Percentiles rank a stretch among this genome's conserved stretches.
These are phyloP conservation scores for Prunella himalayana DNA, from an alignment of 2,113 vertebrate genomes.

Conservation along the genomic window DNA sequence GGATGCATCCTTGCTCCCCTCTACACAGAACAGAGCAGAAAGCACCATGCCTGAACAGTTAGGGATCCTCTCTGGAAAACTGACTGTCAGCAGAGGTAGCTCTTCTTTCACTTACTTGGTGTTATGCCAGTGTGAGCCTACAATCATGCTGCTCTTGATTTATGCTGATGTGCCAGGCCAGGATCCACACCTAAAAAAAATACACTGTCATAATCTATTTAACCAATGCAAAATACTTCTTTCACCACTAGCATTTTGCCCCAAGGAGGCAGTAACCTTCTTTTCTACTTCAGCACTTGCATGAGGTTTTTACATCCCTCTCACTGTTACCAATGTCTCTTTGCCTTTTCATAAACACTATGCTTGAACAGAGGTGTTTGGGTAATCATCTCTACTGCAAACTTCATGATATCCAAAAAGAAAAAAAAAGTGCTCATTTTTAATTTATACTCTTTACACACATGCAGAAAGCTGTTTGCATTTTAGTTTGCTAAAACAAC, in stretches of 20 bases:
- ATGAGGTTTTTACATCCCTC: background rate
- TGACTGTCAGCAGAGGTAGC: background rate
- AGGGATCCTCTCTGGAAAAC: background rate
- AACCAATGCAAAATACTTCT: background rate
- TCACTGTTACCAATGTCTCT: background rate
- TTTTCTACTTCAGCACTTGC: background rate
- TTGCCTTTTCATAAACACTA: background rate
- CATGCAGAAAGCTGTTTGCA: background rate
- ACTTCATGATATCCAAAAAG: background rate
- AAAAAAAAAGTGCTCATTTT: background rate
- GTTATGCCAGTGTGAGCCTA: rapidly evolving
- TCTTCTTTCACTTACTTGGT: background rate
- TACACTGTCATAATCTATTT: background rate
- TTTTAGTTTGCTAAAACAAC: background rate
- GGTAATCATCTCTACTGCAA: background rate
- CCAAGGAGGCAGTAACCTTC: background rate
- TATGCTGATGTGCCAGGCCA: background rate
- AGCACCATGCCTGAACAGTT: background rate
- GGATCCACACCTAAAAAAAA: background rate
- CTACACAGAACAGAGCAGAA: background rate
- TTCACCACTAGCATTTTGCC: background rate
- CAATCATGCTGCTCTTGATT: background rate
- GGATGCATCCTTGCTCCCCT: background rate
- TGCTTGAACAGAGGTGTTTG: background rate
- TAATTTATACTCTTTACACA: background rate